A percentile compares a stretch with the other conserved stretches of the same genome.
These are phyloP conservation scores for Eurosta solidaginis DNA, from an alignment of 1,140 invertebrate genomes.

Conservation along the genomic window DNA sequence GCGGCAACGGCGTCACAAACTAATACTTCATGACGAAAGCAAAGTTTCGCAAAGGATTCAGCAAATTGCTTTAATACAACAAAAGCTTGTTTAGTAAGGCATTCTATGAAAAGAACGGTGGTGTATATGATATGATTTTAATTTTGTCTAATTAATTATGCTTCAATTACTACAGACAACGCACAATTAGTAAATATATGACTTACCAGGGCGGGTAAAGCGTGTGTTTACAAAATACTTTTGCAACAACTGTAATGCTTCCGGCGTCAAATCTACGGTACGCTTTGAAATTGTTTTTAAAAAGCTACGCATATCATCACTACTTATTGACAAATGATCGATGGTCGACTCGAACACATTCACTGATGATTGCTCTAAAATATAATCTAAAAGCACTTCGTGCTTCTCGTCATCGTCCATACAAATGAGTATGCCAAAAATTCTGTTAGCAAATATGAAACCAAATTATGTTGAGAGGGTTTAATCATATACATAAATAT, in stretches of 20 bases:
- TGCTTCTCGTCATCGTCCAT: conserved; percentile 40
- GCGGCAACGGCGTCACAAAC: conserved; percentile 44
- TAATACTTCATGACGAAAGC: conserved; percentile 46
- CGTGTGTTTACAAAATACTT: conserved; percentile 51
- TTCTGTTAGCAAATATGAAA: conserved; percentile 36
- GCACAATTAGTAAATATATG: neutral
- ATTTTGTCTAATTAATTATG: no score
- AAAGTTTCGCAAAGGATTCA: conserved; percentile 52
- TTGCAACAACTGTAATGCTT: conserved; percentile 43
- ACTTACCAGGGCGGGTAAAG: conserved; percentile 44
- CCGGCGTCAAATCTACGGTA: conserved; percentile 34
- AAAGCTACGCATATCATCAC: conserved; percentile 43
- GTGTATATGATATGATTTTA: neutral
- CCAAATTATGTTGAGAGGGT: neutral
- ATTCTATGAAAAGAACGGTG: conserved; percentile 41
- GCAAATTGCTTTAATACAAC: conserved; percentile 50
- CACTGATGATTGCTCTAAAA: conserved; percentile 35
- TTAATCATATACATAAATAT: neutral
- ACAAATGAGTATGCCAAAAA: conserved; percentile 51
- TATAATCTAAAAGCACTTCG: conserved; percentile 40
- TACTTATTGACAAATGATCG: conserved; percentile 41
- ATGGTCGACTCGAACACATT: neutral
- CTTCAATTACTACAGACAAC: neutral
- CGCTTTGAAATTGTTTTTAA: conserved; percentile 44
- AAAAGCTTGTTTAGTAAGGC: conserved; percentile 50